A percentile compares a stretch with the other conserved stretches of the same genome.
Conservation (phyloP, 92 coral and sea anemone genomes). For the Palythoa heliodiscus region DNA sequence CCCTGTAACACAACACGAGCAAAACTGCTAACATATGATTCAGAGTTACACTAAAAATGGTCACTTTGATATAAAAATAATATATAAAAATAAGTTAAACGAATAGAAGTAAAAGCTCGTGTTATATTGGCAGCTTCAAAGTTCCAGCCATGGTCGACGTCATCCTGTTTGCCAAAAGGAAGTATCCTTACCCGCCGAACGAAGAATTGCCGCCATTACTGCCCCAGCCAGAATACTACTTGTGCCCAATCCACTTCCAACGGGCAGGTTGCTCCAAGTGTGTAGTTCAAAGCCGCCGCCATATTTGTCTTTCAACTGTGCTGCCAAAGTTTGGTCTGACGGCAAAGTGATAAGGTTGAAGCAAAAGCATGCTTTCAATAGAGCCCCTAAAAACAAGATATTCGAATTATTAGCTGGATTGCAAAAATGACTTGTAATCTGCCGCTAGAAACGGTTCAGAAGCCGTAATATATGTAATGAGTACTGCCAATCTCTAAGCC, state of each 20-base stretch:
- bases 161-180: too few relatives aligned
- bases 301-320: constrained; percentile 76
- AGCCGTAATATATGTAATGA: too few relatives aligned
- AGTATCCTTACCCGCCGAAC: constrained; percentile 64
- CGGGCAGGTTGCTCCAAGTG: constrained; percentile 84
- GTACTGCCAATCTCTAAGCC: too few relatives aligned
- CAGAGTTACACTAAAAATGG: too few relatives aligned
- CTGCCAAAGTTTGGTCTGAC: constrained; percentile 69
- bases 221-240: constrained; percentile 96
- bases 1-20: too few relatives aligned
- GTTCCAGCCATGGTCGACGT: neutral
- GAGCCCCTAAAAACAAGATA: constrained; percentile 65
- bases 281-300: constrained; percentile 93
- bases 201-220: constrained; percentile 87
- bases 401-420: neutral
- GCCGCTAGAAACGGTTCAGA: too few relatives aligned
- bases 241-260: constrained; percentile 97
- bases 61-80: too few relatives aligned
- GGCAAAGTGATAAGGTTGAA: constrained; percentile 72
- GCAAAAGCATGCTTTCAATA: constrained; percentile 90
- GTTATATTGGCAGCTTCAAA: too few relatives aligned
- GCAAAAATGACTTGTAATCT: too few relatives aligned
- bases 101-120: too few relatives aligned
- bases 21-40: too few relatives aligned
- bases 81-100: too few relatives aligned